Conservation (phyloP, 1,140 invertebrate species). For the Drosophila rufa region DNA sequence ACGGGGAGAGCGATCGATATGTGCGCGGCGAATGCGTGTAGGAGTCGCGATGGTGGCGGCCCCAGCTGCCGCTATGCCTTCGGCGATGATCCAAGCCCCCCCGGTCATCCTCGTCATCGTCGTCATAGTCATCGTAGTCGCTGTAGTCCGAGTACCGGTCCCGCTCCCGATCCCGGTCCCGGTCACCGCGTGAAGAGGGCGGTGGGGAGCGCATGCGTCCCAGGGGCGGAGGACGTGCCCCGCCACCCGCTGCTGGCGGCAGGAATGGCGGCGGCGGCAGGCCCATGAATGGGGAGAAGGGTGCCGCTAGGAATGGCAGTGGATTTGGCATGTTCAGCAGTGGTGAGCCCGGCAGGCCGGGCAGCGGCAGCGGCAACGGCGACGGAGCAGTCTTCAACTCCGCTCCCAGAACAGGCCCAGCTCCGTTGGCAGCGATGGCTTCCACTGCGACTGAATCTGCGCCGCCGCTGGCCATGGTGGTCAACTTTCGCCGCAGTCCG, state of each 20-base stretch:
- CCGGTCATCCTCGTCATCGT: conserved; percentile 70
- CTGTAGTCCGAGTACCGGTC: conserved; percentile 69
- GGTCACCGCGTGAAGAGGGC: conserved; percentile 49
- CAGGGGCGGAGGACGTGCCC: conserved; percentile 88
- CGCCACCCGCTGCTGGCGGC: conserved; percentile 84
- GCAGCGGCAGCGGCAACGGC: conserved; percentile 84
- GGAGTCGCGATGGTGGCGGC: conserved; percentile 54
- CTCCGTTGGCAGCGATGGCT: conserved; percentile 52
- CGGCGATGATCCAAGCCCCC: conserved; percentile 49
- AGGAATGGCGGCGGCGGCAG: conserved; percentile 86
- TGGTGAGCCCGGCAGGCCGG: conserved; percentile 73
- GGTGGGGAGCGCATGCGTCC: conserved; percentile 89
- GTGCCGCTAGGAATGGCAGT: conserved; percentile 86
- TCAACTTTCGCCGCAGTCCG: conserved; percentile 90
- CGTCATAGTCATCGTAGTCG: conserved; percentile 76
- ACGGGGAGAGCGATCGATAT: conserved; percentile 80
- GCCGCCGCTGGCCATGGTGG: conserved; percentile 82
- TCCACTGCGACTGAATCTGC: conserved; percentile 45
- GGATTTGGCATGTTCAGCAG: conserved; percentile 73
- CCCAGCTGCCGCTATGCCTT: conserved; percentile 70
- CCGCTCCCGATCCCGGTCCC: conserved; percentile 43
- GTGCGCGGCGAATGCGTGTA: conserved; percentile 75
- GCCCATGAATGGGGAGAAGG: conserved; percentile 85
- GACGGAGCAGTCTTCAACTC: conserved; percentile 68
- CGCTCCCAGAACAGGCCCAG: conserved; percentile 20